Base-by-base conservation (phyloP, 2,888 invertebrate genomes). In the Papilio gigon region DNA sequence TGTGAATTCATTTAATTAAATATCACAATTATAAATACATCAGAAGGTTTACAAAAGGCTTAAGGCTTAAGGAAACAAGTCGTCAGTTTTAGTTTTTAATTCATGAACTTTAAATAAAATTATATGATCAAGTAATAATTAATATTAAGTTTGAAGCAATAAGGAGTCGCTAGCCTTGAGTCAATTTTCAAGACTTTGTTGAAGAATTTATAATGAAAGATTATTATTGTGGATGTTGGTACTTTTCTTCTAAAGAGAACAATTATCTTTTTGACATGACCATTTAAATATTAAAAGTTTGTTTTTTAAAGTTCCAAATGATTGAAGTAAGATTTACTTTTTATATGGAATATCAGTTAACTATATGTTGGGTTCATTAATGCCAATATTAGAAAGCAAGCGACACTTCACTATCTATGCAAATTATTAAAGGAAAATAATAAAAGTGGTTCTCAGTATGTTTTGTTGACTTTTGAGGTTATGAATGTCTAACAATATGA, bases 381-480 rank as follows among this genome's bases (percentile, higher is more conserved):
- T 20, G 9, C 4, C 0, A 30, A 1, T 30, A 17, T 30, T 30
- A 14, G 11, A 30, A 9, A 25, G 44, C 20, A 35, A 17, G 20
- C 33, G 40, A 9, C 22, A 35, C 65, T 65, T 59, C 33, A 59
- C 35, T 33, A 20, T 64, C 30, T 11, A 59, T 60, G 12, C 9
- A 33, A 47, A 17, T 35, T 33, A 12, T 17, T 11, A 5, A 33
- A 33, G 20, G 35, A 17, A 63, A 33, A 53, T 53, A 50, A 25
- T 25, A 22, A 50, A 33, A 17, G 33, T 40, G 25, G 25, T 56
- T n/a, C n/a, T n/a, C 42, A 33, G 17, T 27, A 20, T 40, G 8
- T 42, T 33, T 50, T 62, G 65, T 69, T 69, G 65, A 65, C 63
- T 44, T 64, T 67, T 37, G 27, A 90, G 91, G 91, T 91, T 91